Percentiles rank a stretch among this genome's conserved stretches.
Evolutionary conservation across 2,113 vertebrate species (phyloP).

Genomic region (Microcebus lehilahytsara): DNA sequence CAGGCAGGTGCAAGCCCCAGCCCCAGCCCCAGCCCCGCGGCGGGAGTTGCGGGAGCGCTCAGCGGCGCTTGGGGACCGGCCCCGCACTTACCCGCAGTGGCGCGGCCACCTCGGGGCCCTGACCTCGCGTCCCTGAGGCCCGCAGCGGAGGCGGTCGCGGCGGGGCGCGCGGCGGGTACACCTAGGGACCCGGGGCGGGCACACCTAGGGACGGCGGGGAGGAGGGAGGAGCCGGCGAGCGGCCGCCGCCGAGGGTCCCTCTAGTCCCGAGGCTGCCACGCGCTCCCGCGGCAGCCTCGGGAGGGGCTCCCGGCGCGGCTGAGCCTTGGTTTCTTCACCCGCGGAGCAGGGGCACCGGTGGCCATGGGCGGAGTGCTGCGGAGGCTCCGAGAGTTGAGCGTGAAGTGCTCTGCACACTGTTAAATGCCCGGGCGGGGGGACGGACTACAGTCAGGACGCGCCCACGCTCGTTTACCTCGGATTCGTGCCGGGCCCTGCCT

Average conservation of each 20-base stretch:
- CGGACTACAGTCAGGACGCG: background rate
- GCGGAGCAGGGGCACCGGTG: background rate
- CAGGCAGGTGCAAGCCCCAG: background rate
- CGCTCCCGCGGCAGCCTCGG: background rate
- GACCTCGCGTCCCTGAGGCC: background rate
- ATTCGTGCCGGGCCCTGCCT: background rate
- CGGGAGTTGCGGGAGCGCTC: background rate
- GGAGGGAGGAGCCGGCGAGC: background rate
- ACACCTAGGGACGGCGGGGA: background rate
- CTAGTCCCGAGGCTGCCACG: background rate
- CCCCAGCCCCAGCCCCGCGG: background rate
- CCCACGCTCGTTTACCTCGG: background rate
- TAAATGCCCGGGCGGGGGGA: background rate
- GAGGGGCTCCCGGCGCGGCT: background rate
- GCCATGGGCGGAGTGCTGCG: conserved; percentile 9
- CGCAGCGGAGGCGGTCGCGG: background rate
- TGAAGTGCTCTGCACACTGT: background rate
- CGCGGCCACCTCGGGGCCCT: background rate
- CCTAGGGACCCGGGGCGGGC: background rate
- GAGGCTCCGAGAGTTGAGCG: conserved; percentile 39
- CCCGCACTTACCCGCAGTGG: conserved; percentile 50
- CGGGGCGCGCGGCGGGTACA: background rate
- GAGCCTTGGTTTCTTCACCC: background rate
- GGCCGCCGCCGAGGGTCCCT: background rate
- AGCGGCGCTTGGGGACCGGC: fast-evolving